Evolutionary conservation across 2,888 invertebrate genomes (phyloP).

Genomic region (Pristionchus exspectatus): DNA sequence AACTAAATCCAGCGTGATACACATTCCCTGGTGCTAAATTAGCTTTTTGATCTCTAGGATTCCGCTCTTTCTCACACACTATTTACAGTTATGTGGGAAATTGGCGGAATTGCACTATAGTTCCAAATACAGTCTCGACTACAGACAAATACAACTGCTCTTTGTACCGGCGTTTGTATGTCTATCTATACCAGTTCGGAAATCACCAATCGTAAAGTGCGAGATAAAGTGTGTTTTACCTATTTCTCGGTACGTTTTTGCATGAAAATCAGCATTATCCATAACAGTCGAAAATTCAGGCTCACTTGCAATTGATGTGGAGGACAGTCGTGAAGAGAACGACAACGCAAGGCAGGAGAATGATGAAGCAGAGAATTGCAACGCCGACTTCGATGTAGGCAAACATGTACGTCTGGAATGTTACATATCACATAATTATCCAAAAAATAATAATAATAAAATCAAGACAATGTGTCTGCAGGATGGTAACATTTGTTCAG

Average conservation of each 20-base stretch:
- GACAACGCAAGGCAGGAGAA: neutral
- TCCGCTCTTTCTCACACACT: neutral
- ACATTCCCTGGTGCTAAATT: neutral
- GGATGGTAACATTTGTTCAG: too few relatives aligned
- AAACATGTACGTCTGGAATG: neutral
- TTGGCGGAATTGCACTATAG: neutral
- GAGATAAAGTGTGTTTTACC: too few relatives aligned
- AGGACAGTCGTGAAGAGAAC: neutral
- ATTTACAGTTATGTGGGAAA: neutral
- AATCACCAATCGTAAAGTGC: too few relatives aligned
- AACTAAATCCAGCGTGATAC: neutral
- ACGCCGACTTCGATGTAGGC: conserved; percentile 11
- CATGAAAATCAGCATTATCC: too few relatives aligned
- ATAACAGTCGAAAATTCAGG: conserved; percentile 53
- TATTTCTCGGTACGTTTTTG: too few relatives aligned
- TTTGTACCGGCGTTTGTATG: too few relatives aligned
- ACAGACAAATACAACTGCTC: too few relatives aligned
- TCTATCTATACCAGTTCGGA: too few relatives aligned
- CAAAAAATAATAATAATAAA: neutral
- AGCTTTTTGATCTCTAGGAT: neutral
- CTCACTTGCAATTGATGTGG: conserved; percentile 43
- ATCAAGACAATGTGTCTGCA: neutral
- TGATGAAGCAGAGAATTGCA: neutral
- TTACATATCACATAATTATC: too few relatives aligned
- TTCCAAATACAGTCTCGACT: neutral